A percentile compares a stretch with the other conserved stretches of the same genome.
These are phyloP conservation scores for Aromia moschata DNA, from an alignment of 2,888 invertebrate species.

Conservation along the genomic window DNA sequence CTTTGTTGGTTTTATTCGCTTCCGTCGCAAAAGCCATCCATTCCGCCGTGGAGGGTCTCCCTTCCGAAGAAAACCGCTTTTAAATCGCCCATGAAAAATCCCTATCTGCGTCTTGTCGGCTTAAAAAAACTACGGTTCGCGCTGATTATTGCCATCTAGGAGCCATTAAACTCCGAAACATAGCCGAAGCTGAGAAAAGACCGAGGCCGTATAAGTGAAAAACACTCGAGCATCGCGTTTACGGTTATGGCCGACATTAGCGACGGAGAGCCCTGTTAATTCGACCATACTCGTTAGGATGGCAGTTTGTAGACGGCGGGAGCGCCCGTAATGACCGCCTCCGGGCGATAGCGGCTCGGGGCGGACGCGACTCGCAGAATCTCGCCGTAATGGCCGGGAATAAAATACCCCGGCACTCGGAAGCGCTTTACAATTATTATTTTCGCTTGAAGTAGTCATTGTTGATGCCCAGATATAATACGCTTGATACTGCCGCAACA, in stretches of 20 bases:
- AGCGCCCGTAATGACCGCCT: conserved; percentile 33
- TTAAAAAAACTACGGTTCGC: conserved; percentile 10
- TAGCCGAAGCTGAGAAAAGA: conserved; percentile 12
- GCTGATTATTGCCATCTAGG: conserved; percentile 20
- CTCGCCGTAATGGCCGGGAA: conserved; percentile 14
- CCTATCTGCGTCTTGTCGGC: conserved; percentile 12
- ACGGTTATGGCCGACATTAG: conserved; percentile 39
- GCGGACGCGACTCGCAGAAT: conserved; percentile 4
- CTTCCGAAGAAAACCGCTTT: conserved; percentile 7
- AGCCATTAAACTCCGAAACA: conserved; percentile 18
- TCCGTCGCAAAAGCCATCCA: background rate
- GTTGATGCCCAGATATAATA: no score
- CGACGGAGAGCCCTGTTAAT: conserved; percentile 38
- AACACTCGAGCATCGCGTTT: conserved; percentile 36
- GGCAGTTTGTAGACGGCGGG: conserved; percentile 36
- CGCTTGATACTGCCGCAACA: no score
- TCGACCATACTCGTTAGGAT: conserved; percentile 35
- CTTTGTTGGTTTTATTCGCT: conserved; percentile 4
- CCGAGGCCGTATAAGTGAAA: conserved; percentile 26
- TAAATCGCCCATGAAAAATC: conserved; percentile 18
- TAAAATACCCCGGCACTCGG: conserved; percentile 14
- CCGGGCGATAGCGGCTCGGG: conserved; percentile 24
- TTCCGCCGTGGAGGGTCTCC: conserved; percentile 2
- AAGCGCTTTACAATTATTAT: conserved; percentile 15
- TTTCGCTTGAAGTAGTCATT: background rate